Evolutionary conservation across 2,888 invertebrate genomes (phyloP).

Genomic region (Tetranychus piercei): DNA sequence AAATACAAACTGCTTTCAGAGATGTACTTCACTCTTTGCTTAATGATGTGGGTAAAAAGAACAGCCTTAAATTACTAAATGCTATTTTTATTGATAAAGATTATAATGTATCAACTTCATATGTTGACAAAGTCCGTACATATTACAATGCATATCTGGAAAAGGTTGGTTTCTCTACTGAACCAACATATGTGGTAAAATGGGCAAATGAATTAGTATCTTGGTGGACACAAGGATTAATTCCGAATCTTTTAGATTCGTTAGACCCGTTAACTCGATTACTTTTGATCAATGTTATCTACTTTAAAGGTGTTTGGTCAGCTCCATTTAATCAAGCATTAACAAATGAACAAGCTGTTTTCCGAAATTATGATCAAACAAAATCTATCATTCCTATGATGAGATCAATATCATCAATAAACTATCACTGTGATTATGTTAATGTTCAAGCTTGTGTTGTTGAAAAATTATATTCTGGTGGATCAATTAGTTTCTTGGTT

Average conservation of each 20-base stretch:
- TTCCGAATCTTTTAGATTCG: constrained; percentile 1
- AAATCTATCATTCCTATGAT: neutral
- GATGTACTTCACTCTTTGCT: neutral
- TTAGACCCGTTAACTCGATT: constrained; percentile 11
- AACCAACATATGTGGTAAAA: neutral
- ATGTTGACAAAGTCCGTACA: constrained; percentile 8
- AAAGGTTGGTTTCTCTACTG: constrained; percentile 6
- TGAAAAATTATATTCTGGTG: constrained; percentile 9
- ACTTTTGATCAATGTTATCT: constrained; percentile 14
- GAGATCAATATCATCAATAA: neutral
- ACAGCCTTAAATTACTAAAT: constrained; percentile 2
- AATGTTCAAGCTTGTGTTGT: neutral
- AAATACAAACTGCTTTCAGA: neutral
- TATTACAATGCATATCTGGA: constrained; percentile 6
- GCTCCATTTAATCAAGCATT: neutral
- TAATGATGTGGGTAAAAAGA: neutral
- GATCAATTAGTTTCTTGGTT: neutral
- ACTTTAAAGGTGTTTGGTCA: constrained; percentile 12
- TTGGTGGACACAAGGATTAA: constrained; percentile 7
- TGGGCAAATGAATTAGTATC: constrained; percentile 4
- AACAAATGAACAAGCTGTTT: neutral
- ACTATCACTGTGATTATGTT: neutral
- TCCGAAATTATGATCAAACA: neutral
- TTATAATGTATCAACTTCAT: neutral
- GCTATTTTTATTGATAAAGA: constrained; percentile 10